Base-by-base conservation (phyloP, 92 coral and sea anemone genomes). In the Parazoanthus darwini region DNA sequence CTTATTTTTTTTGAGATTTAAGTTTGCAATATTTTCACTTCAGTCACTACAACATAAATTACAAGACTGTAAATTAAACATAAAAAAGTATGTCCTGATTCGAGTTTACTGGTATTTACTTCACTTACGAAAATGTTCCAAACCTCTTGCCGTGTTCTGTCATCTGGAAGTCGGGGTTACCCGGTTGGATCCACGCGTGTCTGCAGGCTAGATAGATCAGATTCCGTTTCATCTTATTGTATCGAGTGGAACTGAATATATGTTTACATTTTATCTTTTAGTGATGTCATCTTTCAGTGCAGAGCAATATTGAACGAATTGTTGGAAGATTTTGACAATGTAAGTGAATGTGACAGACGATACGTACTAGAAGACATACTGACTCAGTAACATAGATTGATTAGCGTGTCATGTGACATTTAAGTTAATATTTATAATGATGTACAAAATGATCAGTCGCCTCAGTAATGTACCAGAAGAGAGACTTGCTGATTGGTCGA, bases 261-360 rank as follows among this genome's bases (percentile, higher is more conserved):
- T 14, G 87, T 48, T 50, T 84, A n/a, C 44, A 29, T 46, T 81
- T 8, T 14, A 59, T 80, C 35, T 90, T 87, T 76, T 63, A 93
- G 95, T 81, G 93, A 93, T 74, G 87, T 95, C 77, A 88, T 92
- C 37, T 80, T 81, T 36, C 98, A 93, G 89, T 91, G 96, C 82
- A 90, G 89, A 86, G 90, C 94, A 78, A 93, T 95, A 16, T 77
- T 95, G 44, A 65, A 88, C 48, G 98, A 95, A n/a, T 68, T 95
- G 65, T 43, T 95, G 67, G 96, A 95, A 80, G 94, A 93, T 79
- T 81, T 91, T 18, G 93, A 91, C 9, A 91, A 94, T 89, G 98
- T 91, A 79, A 81, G 85, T 87, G 68, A 16, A 63, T 20, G 33
- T 63, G 70, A 63, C 15, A 22, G 70, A 63, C 66, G 15, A 10